Percentiles rank a stretch among this genome's conserved stretches.
Conservation (phyloP, 2,797 vertebrate species). For the Meda fulgida region DNA sequence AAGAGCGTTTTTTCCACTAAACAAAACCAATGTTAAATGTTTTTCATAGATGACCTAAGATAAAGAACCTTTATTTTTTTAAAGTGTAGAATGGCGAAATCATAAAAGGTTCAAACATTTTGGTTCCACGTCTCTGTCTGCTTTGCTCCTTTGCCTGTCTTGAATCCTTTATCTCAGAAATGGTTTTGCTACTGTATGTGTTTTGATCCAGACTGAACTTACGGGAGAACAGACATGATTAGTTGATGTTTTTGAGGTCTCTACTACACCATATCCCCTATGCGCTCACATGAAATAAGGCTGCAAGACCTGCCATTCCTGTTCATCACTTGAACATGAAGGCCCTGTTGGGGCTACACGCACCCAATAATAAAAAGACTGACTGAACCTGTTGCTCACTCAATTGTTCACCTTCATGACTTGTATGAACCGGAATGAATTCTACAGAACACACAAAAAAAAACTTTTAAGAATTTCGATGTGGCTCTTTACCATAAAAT, state of each 20-base stretch:
- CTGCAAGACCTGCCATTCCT: not conserved
- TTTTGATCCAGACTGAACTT: constrained; percentile 10
- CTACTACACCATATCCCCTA: not conserved
- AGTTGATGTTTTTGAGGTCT: not conserved
- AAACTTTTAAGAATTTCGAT: not conserved
- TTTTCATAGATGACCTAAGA: not conserved
- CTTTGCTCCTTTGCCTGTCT: not conserved
- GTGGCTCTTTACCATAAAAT: not conserved
- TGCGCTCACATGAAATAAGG: not conserved
- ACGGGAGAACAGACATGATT: not conserved
- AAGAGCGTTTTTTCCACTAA: not conserved
- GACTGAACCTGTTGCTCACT: not conserved
- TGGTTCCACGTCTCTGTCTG: not conserved
- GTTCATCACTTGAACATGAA: constrained; percentile 4
- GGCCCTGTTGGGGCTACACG: not conserved
- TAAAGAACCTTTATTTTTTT: not conserved
- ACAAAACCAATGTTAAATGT: not conserved
- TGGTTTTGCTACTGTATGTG: not conserved
- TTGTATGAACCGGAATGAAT: not conserved
- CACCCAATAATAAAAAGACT: not conserved
- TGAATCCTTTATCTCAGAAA: constrained; percentile 14
- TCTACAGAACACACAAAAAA: not conserved
- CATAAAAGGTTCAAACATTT: not conserved
- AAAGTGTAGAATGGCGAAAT: not conserved
- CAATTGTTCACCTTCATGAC: not conserved